Evolutionary conservation across 2,888 invertebrate species (phyloP), one percentile per base, ranked within the genome.

Genomic region (Heliothis peltigera): DNA sequence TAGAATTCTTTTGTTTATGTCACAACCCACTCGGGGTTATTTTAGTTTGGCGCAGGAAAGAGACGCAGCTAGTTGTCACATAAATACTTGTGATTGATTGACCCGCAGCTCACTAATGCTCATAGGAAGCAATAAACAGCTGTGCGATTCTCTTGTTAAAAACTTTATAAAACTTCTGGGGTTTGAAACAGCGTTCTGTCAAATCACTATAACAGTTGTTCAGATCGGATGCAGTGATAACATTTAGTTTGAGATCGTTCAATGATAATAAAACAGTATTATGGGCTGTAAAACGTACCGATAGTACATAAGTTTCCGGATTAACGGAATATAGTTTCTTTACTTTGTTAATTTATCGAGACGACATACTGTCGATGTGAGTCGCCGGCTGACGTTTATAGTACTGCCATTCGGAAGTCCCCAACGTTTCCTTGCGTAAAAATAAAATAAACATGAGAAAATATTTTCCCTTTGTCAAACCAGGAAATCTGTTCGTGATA

Each of bases 31-130:
- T 82, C 82, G 74, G 76, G 75, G 82, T 75, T 87, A 85, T 86
- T 88, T 85, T 75, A 59, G 77, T 77, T 67, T 57, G 63, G 70
- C 76, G 82, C 53, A 84, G 77, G 88, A 90, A 85, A 83, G 89
- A 89, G 90, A 89, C 77, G 80, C 88, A 87, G 87, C 87, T 89
- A 89, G 86, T 89, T 91, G 93, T 93, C 92, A 92, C 92, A 93
- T 93, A 93, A 93, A 92, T 89, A 90, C 87, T 73, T 82, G 90
- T 93, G 94, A 94, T 94, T 92, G 94, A 94, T 94, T 91, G 92
- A 88, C 92, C 93, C 92, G 91, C 92, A 93, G 89, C 86, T 90
- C 79, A 87, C 91, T 91, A 91, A 92, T 92, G 92, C 85, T 88
- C 84, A 88, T 89, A 91, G 91, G 91, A 92, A 92, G 89, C 89